phyloP scores from a whole-genome alignment of 30 jellyfish, hydroid and myxozoan genomes.

The Chrysaora quinquecirrha region DNA sequence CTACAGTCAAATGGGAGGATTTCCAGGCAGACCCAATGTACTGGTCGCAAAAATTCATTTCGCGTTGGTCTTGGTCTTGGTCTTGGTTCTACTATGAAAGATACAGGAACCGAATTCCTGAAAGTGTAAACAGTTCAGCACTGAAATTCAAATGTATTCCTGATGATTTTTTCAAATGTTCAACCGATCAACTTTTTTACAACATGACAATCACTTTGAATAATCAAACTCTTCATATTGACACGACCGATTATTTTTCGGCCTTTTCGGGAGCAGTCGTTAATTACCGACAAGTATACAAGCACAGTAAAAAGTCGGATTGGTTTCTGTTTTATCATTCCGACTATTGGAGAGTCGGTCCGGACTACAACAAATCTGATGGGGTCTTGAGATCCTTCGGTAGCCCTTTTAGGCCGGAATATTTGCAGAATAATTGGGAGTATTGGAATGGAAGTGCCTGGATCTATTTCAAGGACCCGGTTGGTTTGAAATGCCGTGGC shows the following conservation, averaged over 20 bases:
- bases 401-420: too few species aligned
- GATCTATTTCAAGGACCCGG: too few species aligned
- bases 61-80: too few species aligned
- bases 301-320: constrained; percentile 27
- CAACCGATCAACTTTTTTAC: constrained; percentile 20
- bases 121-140: not conserved
- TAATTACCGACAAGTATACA: constrained; percentile 45
- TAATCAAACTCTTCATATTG: constrained; percentile 11
- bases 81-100: not conserved
- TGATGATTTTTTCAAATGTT: constrained; percentile 28
- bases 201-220: constrained; percentile 9
- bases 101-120: not conserved
- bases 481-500: too few species aligned
- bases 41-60: not conserved
- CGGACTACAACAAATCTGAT: too few species aligned
- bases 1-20: not conserved
- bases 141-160: not conserved
- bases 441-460: too few species aligned
- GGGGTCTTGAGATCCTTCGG: too few species aligned
- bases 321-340: too few species aligned
- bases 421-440: too few species aligned
- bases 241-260: constrained; percentile 18
- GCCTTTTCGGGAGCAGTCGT: not conserved
- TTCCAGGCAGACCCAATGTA: not conserved
- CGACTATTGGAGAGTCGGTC: too few species aligned